Conservation (phyloP, 2,113 vertebrate species). For the Tetrao urogallus region DNA sequence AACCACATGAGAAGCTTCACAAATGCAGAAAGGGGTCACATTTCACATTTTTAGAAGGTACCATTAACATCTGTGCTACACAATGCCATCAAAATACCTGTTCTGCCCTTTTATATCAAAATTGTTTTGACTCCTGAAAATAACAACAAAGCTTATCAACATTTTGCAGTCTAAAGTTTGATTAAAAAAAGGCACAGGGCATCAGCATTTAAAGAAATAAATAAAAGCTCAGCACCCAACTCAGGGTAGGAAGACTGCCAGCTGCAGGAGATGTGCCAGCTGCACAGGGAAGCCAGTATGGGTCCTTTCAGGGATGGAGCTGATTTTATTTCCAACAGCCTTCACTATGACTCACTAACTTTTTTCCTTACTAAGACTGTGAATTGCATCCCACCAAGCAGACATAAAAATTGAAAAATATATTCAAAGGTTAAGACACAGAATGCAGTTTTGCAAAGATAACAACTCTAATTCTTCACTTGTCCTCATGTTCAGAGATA, state of each 20-base stretch:
- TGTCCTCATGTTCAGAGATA: not conserved
- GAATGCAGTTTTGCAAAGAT: not conserved
- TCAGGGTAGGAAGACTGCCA: not conserved
- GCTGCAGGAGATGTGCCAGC: not conserved
- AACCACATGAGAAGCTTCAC: not conserved
- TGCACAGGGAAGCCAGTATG: not conserved
- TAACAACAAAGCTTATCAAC: not conserved
- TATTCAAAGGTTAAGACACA: not conserved
- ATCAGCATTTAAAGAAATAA: not conserved
- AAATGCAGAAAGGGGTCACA: not conserved
- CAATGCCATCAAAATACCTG: not conserved
- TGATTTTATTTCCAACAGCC: not conserved
- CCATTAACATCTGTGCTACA: not conserved
- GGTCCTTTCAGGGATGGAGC: not conserved
- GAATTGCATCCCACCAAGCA: not conserved
- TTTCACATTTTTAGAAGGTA: not conserved
- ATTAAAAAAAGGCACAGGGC: not conserved
- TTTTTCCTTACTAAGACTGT: not conserved
- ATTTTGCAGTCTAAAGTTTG: not conserved
- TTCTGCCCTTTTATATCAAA: not conserved
- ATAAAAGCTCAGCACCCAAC: not conserved
- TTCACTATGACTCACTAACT: slow-evolving; percentile 4
- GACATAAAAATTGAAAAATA: not conserved
- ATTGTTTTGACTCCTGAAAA: not conserved
- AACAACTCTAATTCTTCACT: not conserved